phyloP scores from a whole-genome alignment of 1,140 invertebrate species.

The Hydropsyche tenuis region DNA sequence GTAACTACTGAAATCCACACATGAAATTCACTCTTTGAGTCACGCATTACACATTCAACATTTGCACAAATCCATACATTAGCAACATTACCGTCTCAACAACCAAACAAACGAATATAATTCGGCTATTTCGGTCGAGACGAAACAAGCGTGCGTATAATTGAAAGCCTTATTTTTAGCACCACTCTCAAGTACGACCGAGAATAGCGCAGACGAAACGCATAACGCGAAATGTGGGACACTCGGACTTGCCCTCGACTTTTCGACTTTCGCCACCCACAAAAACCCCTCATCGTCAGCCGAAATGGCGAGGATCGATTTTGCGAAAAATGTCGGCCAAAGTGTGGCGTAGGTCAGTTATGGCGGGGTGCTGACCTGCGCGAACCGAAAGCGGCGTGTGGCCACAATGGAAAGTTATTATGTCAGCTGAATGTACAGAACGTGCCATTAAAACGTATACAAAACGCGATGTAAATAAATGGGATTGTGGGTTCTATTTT shows the following conservation, averaged over 20 bases:
- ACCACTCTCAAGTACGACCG: not conserved
- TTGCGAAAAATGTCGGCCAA: not conserved
- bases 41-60: too few species aligned
- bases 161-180: slow-evolving; percentile 18
- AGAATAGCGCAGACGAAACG: not conserved
- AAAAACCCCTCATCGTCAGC: too few species aligned
- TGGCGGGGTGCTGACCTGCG: too few species aligned
- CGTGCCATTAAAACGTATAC: not conserved
- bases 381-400: too few species aligned
- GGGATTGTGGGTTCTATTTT: too few species aligned
- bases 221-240: not conserved
- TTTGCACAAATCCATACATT: too few species aligned
- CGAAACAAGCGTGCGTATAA: not conserved
- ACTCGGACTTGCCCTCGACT: not conserved
- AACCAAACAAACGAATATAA: not conserved
- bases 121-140: not conserved
- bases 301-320: too few species aligned
- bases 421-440: slow-evolving; percentile 10
- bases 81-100: too few species aligned
- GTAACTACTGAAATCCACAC: too few species aligned
- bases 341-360: not conserved
- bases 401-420: slow-evolving; percentile 4
- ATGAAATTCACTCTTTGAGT: too few species aligned
- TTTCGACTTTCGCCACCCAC: not conserved
- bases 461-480: too few species aligned